These are phyloP conservation scores for Nasonia oneida DNA, from an alignment of 2,888 invertebrate genomes.

Conservation along the genomic window DNA sequence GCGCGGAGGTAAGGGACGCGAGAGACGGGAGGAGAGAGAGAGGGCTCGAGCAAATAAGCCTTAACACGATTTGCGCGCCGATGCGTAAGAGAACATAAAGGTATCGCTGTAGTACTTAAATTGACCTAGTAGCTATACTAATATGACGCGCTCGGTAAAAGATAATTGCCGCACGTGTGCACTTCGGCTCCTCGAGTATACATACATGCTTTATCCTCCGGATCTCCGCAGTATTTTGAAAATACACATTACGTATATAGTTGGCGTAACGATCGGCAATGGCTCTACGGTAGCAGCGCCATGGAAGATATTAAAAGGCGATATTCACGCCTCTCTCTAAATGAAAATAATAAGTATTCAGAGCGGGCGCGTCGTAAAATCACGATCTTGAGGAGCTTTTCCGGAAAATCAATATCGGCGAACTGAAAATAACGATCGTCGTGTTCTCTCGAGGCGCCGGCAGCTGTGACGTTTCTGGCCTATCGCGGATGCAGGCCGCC, in stretches of 20 bases:
- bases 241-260: neutral
- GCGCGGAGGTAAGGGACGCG: neutral
- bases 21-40: neutral
- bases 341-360: neutral
- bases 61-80: slow-evolving; percentile 55
- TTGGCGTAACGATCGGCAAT: neutral
- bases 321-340: neutral
- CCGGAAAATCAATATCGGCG: neutral
- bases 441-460: neutral
- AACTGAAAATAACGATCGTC: slow-evolving; percentile 25
- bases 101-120: slow-evolving; percentile 45
- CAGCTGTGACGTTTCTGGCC: neutral
- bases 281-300: neutral
- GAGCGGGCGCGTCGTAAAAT: neutral
- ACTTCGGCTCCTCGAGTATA: neutral
- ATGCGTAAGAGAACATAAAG: slow-evolving; percentile 49
- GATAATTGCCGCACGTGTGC: slow-evolving; percentile 31
- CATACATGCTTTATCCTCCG: neutral
- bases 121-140: slow-evolving; percentile 41
- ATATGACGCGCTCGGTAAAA: slow-evolving; percentile 35
- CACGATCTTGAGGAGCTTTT: neutral
- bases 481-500: neutral
- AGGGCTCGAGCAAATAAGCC: slow-evolving; percentile 13
- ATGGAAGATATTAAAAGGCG: neutral
- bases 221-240: neutral